phyloP scores from a whole-genome alignment of 2,113 vertebrate species.

The Bubo scandiacus region DNA sequence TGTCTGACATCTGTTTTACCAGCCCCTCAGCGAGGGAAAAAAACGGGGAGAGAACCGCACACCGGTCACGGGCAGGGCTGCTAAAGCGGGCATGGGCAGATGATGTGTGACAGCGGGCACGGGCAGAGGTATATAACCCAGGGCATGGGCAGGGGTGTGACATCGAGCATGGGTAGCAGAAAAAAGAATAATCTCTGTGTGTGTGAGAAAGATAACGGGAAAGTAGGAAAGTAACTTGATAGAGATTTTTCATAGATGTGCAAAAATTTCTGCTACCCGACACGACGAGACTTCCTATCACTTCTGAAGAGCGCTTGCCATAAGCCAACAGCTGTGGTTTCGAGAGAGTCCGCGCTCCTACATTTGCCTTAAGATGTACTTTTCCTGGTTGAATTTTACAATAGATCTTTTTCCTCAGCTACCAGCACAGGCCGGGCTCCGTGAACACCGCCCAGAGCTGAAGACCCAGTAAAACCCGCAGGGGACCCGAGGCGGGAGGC shows the following conservation, averaged over 20 bases:
- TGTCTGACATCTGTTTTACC: background rate
- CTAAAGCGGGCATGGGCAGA: background rate
- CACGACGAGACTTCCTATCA: background rate
- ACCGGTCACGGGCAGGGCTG: background rate
- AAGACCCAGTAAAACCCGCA: rapidly evolving
- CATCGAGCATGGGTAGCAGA: no score
- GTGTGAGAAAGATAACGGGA: background rate
- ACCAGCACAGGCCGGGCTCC: background rate
- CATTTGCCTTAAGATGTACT: background rate
- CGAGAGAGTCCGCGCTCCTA: background rate
- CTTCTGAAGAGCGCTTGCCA: background rate
- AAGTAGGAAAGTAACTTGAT: background rate
- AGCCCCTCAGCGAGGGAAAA: background rate
- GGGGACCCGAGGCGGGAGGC: background rate
- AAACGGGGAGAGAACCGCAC: background rate
- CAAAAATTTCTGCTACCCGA: background rate
- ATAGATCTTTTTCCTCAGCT: background rate
- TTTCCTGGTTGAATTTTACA: background rate
- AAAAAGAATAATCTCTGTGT: no score
- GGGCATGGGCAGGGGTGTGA: background rate
- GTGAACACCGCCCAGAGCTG: background rate
- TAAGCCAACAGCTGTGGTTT: background rate
- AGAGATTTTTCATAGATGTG: background rate
- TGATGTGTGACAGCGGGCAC: background rate
- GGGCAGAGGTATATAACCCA: no score